phyloP scores from a whole-genome alignment of 1,140 invertebrate species.

The Brachionus manjavacas region DNA sequence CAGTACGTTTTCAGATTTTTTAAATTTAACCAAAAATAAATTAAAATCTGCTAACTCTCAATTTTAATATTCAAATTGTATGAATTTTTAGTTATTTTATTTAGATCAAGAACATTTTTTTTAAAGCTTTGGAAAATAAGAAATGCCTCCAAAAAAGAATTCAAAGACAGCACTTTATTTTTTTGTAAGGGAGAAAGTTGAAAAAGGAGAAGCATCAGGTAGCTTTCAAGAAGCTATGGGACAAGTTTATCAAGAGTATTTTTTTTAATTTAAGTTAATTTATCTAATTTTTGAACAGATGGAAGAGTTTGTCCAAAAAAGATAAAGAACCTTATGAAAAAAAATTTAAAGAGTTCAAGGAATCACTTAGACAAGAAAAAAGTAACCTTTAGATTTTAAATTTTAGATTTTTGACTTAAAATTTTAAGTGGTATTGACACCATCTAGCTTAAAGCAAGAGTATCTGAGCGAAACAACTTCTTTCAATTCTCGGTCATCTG shows the following conservation, averaged over 20 bases:
- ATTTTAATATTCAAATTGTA: too few relatives aligned
- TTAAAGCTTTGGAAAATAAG: too few relatives aligned
- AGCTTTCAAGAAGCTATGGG: neutral
- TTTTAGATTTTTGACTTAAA: neutral
- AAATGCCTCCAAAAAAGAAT: conserved; percentile 7
- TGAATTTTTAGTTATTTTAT: too few relatives aligned
- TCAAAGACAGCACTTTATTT: neutral
- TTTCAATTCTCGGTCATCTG: neutral
- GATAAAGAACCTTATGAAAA: conserved; percentile 19
- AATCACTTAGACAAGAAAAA: neutral
- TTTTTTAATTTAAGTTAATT: neutral
- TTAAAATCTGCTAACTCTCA: too few relatives aligned
- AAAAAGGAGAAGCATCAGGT: neutral
- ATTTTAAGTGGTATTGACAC: neutral
- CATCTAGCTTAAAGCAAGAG: neutral
- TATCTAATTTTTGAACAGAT: neutral
- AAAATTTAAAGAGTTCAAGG: conserved; percentile 14
- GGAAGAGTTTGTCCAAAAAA: neutral
- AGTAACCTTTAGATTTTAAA: neutral
- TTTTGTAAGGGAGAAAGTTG: neutral
- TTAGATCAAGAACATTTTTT: too few relatives aligned
- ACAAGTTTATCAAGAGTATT: neutral
- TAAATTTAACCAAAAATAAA: too few relatives aligned
- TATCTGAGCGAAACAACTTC: neutral
- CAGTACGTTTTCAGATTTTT: too few relatives aligned